Evolutionary conservation across 2,113 vertebrate genomes (phyloP), one percentile per base, ranked within the genome.

Genomic region (Psilopogon haemacephalus): DNA sequence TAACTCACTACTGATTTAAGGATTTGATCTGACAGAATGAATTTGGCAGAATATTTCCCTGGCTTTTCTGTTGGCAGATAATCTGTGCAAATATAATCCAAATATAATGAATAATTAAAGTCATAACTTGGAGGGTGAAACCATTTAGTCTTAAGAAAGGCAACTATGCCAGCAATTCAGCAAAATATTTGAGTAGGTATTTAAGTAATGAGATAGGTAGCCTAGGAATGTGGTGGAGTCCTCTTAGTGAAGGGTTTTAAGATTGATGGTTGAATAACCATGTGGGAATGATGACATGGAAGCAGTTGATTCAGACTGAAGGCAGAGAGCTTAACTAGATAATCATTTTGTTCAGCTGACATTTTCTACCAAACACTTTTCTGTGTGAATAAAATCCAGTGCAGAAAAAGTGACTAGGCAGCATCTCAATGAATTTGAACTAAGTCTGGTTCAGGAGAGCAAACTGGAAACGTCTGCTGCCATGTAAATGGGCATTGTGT

Each of bases 281-380:
- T 55, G 55, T 70, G 59, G 59, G 68, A 95, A 70, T 52, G 50
- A 55, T 85, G 68, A 73, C 52, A 73, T 9, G 55, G 71, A 94
- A 85, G 52, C 54, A 87, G 28, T 17, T 93, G 78, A 95, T 94
- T 76, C 40, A 83, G 82, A 27, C 40, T 85, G 88, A 94, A 91
- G 64, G 79, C 64, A 89, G 72, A 58, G 75, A 59, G 46, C 55
- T 94, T 89, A 94, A 84, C 62, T 84, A 69, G 55, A 65, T 65
- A 32, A 88, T 92, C 5, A 50, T 92, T 94, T 94, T 78, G 73
- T 62, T 40, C 55, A 78, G 32, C 46, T 92, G 72, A 89, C 75
- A 89, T 85, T 76, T 59, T 85, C 24, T 71, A 26, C 40, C 2
- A 5, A 91, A 71, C 71, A 67, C 27, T 50, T 76, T 87, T 87